Evolutionary conservation across 1,140 invertebrate genomes (phyloP), one percentile per base, ranked within the genome.

Genomic region (Euwallacea fornicatus): DNA sequence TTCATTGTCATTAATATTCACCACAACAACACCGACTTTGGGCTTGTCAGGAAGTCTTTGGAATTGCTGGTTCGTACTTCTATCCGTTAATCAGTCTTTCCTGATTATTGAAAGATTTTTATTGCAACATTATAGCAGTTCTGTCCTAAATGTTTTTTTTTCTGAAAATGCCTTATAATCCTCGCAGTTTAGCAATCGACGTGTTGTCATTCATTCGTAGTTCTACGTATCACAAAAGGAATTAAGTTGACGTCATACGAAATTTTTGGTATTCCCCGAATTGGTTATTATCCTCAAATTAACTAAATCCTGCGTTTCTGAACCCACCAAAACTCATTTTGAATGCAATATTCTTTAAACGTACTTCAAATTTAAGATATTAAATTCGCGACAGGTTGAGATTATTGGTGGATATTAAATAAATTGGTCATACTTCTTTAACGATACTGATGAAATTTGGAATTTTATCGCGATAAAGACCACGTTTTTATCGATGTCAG

Each of bases 371-470:
- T 33, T 33, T 33, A 33, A 33, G 21, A 33, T 4, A 33, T 33
- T 50, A 11, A 50, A 50, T 50, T 50, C 13, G 9, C 13, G 46
- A 2, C 9, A 50, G 46, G 3, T 11, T 50, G 46, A 11, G 46
- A 0, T 50, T 13, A 50, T 10, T 50, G 2, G 13, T 6, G 46
- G 46, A 6, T 50, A 50, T 50, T 13, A 50, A 50, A 50, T 13
- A 50, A 50, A 50, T 13, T 50, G 46, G 46, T 50, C 46, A 50
- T 50, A 50, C 13, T 50, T 50, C 46, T 6, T 11, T 50, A 50
- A 6, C 46, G 13, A 50, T 6, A 50, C 46, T 50, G 46, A 50
- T 13, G 7, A 50, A 50, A 50, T 3, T 13, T 6, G 46, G 6
- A 6, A 10, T 47, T 47, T 50, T 50, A 50, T 50, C 46, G 46